phyloP scores from a whole-genome alignment of 2,797 vertebrate genomes.

The Macrochelys suwanniensis region DNA sequence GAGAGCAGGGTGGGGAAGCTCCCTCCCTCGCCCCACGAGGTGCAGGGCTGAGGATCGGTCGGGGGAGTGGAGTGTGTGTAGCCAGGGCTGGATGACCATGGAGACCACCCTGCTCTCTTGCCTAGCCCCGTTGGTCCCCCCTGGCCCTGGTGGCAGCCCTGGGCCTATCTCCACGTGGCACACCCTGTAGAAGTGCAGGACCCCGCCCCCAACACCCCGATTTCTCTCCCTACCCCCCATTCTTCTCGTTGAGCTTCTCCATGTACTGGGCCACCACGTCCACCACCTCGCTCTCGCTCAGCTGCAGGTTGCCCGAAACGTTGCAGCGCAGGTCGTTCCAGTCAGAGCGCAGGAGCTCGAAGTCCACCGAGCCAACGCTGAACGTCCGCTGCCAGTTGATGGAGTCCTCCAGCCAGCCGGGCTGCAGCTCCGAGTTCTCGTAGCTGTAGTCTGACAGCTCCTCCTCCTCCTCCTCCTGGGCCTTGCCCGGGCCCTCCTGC shows the following conservation, averaged over 20 bases:
- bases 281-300: constrained; percentile 93
- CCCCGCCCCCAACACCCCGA: fast-evolving
- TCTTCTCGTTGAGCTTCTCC: constrained; percentile 94
- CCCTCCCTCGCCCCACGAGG: not conserved
- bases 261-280: constrained; percentile 97
- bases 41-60: not conserved
- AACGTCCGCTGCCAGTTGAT: constrained; percentile 99
- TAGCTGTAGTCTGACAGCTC: constrained; percentile 89
- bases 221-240: constrained; percentile 86
- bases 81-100: not conserved
- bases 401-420: constrained; percentile 93
- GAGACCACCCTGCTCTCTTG: not conserved
- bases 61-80: not conserved
- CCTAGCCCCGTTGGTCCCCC: not conserved
- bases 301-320: constrained; percentile 96
- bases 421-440: constrained; percentile 86
- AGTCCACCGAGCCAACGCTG: constrained; percentile 95
- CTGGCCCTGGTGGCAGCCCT: not conserved
- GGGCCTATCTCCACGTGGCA: not conserved
- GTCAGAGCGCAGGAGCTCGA: constrained; percentile 96
- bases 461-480: constrained; percentile 81
- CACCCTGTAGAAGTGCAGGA: too few relatives aligned
- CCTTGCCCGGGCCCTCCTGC: constrained; percentile 77
- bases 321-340: constrained; percentile 99
- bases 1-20: not conserved